Conservation (phyloP, 2,797 vertebrate species). For the Danio aesculapii region DNA sequence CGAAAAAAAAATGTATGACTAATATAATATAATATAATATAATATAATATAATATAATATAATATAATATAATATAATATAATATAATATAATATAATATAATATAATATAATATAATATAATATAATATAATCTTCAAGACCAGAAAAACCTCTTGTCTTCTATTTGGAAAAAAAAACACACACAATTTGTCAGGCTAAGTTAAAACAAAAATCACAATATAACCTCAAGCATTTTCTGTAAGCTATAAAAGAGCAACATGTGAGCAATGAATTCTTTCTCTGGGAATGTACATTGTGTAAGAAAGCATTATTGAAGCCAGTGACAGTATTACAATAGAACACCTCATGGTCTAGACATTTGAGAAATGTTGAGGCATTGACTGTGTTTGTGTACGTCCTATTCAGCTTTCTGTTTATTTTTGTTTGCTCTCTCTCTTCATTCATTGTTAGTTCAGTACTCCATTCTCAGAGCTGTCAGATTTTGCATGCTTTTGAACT, state of each 20-base stretch:
- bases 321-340: slow-evolving; percentile 3
- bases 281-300: background rate
- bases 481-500: slow-evolving; percentile 42
- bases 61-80: too few relatives aligned
- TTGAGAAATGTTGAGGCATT: background rate
- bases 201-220: background rate
- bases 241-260: background rate
- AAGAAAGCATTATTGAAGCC: slow-evolving; percentile 13
- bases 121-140: too few relatives aligned
- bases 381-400: background rate
- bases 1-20: too few relatives aligned
- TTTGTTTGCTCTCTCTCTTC: slow-evolving; percentile 8
- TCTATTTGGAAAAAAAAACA: background rate
- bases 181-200: background rate
- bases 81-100: too few relatives aligned
- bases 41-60: too few relatives aligned
- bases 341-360: slow-evolving; percentile 22
- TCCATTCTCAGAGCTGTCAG: slow-evolving; percentile 37
- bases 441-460: slow-evolving; percentile 25
- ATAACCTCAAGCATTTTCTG: background rate
- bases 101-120: too few relatives aligned
- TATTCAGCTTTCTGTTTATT: slow-evolving; percentile 24
- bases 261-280: background rate
- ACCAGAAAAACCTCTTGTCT: background rate
- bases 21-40: too few relatives aligned